phyloP scores from a whole-genome alignment of 2,113 vertebrate species.

The Butorides virescens region DNA sequence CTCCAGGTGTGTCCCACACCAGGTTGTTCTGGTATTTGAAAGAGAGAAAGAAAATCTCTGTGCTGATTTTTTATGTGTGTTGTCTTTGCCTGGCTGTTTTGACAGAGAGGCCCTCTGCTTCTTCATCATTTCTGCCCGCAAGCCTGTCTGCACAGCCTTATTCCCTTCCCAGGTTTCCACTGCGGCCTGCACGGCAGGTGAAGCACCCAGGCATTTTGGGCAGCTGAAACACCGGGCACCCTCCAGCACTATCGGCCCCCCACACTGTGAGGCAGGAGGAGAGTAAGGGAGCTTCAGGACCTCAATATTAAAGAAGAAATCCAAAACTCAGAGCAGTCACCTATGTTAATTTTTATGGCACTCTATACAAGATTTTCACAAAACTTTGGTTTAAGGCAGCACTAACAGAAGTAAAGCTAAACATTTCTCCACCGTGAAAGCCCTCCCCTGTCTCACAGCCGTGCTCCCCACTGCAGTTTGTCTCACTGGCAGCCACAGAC shows the following conservation, averaged over 20 bases:
- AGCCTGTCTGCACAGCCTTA: neutral
- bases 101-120: neutral
- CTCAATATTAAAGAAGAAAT: neutral
- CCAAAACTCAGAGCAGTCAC: neutral
- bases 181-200: fast-evolving
- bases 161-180: neutral
- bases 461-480: neutral
- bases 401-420: neutral
- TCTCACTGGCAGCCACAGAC: neutral
- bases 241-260: neutral
- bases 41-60: neutral
- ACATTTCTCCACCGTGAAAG: fast-evolving
- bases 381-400: neutral
- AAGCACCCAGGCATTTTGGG: neutral
- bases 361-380: neutral
- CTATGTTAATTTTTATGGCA: neutral
- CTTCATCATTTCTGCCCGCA: neutral
- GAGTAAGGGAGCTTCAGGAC: neutral
- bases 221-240: neutral
- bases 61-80: neutral
- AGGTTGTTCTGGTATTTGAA: neutral
- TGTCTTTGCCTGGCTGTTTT: neutral
- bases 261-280: neutral
- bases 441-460: neutral
- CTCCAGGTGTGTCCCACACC: neutral